Evolutionary conservation across 1,140 invertebrate species (phyloP).

Genomic region (Zaprionus vittiger): DNA sequence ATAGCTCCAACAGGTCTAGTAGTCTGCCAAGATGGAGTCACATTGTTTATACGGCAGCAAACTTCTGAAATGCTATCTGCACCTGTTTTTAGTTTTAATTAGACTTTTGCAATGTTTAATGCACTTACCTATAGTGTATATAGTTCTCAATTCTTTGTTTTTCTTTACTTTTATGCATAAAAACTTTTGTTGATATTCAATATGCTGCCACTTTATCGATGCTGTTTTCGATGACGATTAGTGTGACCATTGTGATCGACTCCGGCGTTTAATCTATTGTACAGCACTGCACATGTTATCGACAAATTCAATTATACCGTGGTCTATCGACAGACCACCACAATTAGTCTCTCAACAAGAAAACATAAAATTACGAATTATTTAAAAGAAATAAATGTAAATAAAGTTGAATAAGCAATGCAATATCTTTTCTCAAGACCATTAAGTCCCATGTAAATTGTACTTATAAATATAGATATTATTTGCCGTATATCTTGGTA

Average conservation of each 20-base stretch:
- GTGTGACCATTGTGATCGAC: conserved; percentile 21
- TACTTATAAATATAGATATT: neutral
- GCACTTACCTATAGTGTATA: neutral
- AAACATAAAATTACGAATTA: conserved; percentile 43
- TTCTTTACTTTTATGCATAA: neutral
- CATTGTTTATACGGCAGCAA: conserved; percentile 5
- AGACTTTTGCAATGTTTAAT: neutral
- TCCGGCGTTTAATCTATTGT: neutral
- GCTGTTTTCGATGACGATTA: conserved; percentile 6
- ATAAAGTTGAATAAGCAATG: neutral
- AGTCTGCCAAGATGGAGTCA: neutral
- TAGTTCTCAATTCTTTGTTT: neutral
- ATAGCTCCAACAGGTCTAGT: conserved; percentile 19
- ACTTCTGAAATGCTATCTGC: neutral
- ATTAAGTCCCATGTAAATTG: neutral
- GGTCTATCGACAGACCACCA: conserved; percentile 35
- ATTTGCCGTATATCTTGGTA: neutral
- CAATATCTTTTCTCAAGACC: neutral
- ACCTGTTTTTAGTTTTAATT: too few relatives aligned
- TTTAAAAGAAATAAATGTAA: conserved; percentile 38
- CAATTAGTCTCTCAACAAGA: conserved; percentile 41
- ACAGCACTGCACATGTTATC: neutral
- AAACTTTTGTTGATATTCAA: conserved; percentile 27
- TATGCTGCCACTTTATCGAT: conserved; percentile 4
- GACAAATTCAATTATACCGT: neutral